phyloP scores from a whole-genome alignment of 2,113 vertebrate genomes.

The Lipotes vexillifer region DNA sequence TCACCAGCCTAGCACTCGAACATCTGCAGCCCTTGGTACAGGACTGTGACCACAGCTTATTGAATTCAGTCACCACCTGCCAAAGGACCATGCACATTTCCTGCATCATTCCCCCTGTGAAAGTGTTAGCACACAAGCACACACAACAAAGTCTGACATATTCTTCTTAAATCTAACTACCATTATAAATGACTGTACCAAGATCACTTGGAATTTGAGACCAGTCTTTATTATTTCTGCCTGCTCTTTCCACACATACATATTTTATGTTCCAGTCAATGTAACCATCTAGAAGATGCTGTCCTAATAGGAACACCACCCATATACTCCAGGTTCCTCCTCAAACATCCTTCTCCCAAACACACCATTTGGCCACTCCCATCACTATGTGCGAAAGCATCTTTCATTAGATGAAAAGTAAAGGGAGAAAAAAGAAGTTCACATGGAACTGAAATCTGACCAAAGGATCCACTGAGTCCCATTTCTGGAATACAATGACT shows the following conservation, averaged over 20 bases:
- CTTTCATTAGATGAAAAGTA: neutral
- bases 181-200: neutral
- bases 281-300: neutral
- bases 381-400: neutral
- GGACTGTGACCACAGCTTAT: neutral
- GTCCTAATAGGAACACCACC: neutral
- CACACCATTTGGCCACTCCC: neutral
- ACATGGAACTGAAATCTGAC: neutral
- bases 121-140: neutral
- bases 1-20: neutral
- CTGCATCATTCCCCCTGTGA: neutral
- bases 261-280: neutral
- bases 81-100: neutral
- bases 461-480: neutral
- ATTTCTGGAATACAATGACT: conserved; percentile 10
- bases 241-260: neutral
- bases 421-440: neutral
- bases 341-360: neutral
- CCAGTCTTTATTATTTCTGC: neutral
- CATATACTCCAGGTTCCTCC: neutral
- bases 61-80: neutral
- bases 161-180: neutral
- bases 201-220: neutral
- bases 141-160: neutral
- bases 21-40: neutral